Evolutionary conservation across 2,888 invertebrate genomes (phyloP).

Genomic region (Sinodicranocentrus sp.): DNA sequence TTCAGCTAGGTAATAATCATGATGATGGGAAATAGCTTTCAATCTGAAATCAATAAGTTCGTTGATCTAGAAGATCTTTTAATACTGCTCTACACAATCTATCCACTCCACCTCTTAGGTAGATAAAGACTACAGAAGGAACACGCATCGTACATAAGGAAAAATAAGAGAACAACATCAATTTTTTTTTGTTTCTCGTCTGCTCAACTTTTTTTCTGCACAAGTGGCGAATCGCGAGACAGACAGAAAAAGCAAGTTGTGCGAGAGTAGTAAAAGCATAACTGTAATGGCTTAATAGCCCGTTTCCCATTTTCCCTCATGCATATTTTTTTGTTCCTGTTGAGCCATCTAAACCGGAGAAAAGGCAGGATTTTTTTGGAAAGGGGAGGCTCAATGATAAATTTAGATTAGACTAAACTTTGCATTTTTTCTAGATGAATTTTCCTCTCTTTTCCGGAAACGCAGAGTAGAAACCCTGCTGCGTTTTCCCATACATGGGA

Average conservation of each 20-base stretch:
- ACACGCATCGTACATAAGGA: no score
- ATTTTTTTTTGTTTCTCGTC: neutral
- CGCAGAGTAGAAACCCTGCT: no score
- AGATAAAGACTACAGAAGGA: no score
- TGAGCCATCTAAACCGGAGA: neutral
- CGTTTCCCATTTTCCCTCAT: neutral
- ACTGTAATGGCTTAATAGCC: slow-evolving; percentile 42
- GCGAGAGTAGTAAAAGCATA: no score
- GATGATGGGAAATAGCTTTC: slow-evolving; percentile 46
- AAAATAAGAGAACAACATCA: neutral
- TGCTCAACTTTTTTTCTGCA: no score
- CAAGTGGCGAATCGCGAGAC: no score
- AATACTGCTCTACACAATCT: slow-evolving; percentile 24
- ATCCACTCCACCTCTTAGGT: neutral
- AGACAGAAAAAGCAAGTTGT: no score
- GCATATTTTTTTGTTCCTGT: neutral
- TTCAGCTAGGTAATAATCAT: slow-evolving; percentile 47
- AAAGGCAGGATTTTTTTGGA: neutral
- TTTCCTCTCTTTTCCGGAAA: neutral
- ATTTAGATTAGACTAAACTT: slow-evolving; percentile 26
- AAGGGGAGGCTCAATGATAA: slow-evolving; percentile 31
- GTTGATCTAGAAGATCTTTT: slow-evolving; percentile 54
- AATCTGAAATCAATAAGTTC: slow-evolving; percentile 60
- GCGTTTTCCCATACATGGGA: no score
- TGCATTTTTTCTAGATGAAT: slow-evolving; percentile 3